Evolutionary conservation across 2,888 invertebrate species (phyloP).

Genomic region (Steinernema scapterisci): DNA sequence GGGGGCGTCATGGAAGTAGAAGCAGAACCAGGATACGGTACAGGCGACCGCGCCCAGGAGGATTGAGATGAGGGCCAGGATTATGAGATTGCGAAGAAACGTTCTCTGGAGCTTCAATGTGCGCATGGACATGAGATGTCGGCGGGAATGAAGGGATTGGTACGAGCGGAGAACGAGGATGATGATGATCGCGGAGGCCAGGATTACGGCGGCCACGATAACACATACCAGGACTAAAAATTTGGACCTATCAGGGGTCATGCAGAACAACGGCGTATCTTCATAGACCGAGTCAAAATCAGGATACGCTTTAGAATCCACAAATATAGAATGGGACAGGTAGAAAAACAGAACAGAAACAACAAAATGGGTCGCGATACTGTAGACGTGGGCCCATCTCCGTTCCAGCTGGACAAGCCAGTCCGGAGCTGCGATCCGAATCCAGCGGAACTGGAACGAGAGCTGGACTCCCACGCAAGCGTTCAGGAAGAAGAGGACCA

Average conservation of each 20-base stretch:
- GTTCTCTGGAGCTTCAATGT: neutral
- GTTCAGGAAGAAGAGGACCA: neutral
- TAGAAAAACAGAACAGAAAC: neutral
- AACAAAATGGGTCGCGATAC: neutral
- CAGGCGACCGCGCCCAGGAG: neutral
- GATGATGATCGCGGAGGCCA: neutral
- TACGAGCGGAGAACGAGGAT: neutral
- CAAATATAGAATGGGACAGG: neutral
- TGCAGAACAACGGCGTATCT: neutral
- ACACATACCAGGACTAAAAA: neutral
- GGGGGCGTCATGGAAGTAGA: neutral
- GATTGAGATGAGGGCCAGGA: neutral
- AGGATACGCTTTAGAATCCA: neutral
- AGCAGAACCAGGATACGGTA: neutral
- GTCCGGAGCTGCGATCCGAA: neutral
- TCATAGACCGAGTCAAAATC: neutral
- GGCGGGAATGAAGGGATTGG: neutral
- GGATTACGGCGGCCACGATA: neutral
- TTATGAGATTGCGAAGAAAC: neutral
- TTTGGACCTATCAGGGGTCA: neutral
- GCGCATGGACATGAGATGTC: neutral
- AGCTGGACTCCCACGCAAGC: conserved; percentile 1
- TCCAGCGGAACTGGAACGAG: conserved; percentile 16
- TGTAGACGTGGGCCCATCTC: neutral
- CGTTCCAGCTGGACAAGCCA: neutral